These are phyloP conservation scores for Ellobius talpinus DNA, from an alignment of 2,113 vertebrate species.

Conservation along the genomic window DNA sequence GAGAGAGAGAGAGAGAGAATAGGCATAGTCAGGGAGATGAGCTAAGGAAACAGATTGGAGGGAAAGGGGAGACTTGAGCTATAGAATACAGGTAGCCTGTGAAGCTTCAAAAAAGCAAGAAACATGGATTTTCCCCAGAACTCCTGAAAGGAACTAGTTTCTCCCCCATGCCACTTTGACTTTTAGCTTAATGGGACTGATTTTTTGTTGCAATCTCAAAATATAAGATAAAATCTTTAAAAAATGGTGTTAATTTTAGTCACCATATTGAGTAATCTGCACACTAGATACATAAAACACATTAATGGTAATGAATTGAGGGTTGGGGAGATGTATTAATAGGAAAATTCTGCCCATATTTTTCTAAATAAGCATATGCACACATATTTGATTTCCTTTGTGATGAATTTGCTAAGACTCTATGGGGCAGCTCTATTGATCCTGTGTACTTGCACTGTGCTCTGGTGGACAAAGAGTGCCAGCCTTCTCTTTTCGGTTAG, in stretches of 20 bases:
- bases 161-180: not conserved
- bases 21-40: not conserved
- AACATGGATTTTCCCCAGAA: not conserved
- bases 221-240: not conserved
- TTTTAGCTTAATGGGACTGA: not conserved
- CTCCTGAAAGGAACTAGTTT: not conserved
- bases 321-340: not conserved
- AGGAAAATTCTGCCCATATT: not conserved
- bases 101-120: not conserved
- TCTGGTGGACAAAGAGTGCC: not conserved
- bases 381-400: constrained; percentile 15
- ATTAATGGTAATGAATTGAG: not conserved
- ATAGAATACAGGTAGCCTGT: not conserved
- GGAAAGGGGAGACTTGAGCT: not conserved
- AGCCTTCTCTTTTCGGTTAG: constrained; percentile 17
- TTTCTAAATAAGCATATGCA: constrained; percentile 14
- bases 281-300: not conserved
- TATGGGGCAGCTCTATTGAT: not conserved
- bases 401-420: not conserved
- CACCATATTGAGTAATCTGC: not conserved
- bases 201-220: not conserved
- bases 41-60: not conserved
- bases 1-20: too few relatives aligned
- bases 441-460: not conserved
- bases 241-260: not conserved